Evolutionary conservation across 2,888 invertebrate species (phyloP), one percentile per base, ranked within the genome.

Genomic region (Troides helena): DNA sequence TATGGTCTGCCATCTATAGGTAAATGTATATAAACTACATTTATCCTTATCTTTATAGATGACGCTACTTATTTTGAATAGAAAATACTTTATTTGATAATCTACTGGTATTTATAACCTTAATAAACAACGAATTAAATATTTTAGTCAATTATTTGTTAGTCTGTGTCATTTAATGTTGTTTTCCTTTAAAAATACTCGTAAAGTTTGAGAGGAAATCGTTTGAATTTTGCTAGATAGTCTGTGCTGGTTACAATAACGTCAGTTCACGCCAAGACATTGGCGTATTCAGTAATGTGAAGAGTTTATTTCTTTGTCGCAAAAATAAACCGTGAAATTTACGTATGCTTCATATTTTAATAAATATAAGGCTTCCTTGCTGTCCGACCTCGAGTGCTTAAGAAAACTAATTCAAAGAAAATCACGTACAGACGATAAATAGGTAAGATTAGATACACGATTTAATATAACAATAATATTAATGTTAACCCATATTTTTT

Each of bases 191-290:
- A 5, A 30, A 59, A 25, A 30, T 58, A 2, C n/a, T 53, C 7
- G 30, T 53, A 39, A 36, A 36, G 25, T 61, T 6, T 61, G 21
- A n/a, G 30, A 39, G 17, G 36, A 58, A 58, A 58, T 6, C 2
- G 39, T 18, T 14, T n/a, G n/a, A 23, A 21, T 23, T n/a, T n/a
- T 25, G 30, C 36, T 62, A 14, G 2, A 62, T 67, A 62, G 30
- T 67, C 67, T 70, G 66, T 67, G 4, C 25, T 43, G n/a, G 59
- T 61, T 30, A 30, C 12, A 46, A 36, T 46, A 68, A 76, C 79
- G 82, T 79, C 89, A 90, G 90, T 90, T 69, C 77, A 82, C 86
- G 87, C 84, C 81, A 76, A 81, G 73, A 81, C 68, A 72, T 82
- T 81, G 89, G 85, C 86, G 85, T 76, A 83, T 71, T 65, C 73